Conservation (phyloP, 2,113 vertebrate species). For the Pteropus alecto region DNA sequence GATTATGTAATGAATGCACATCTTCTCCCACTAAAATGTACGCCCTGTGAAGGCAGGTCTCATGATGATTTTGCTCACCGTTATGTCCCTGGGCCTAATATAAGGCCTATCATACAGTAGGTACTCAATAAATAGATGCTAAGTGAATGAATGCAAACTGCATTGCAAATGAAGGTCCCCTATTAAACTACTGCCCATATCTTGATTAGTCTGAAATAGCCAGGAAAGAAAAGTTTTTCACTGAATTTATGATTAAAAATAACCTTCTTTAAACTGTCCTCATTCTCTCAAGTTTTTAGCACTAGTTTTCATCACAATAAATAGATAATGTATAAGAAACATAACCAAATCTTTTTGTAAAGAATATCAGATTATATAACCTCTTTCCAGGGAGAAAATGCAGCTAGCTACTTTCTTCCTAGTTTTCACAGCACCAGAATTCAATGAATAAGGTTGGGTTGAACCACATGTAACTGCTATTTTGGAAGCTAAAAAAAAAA, state of each 20-base stretch:
- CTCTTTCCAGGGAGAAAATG: not conserved
- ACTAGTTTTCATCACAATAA: not conserved
- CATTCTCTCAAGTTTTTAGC: not conserved
- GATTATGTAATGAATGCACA: not conserved
- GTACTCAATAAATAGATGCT: not conserved
- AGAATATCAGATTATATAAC: not conserved
- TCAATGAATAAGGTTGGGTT: not conserved
- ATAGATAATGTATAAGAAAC: not conserved
- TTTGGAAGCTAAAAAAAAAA: not conserved
- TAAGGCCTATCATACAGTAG: too few species aligned
- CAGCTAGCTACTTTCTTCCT: not conserved
- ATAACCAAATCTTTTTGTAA: not conserved
- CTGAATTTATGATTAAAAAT: not conserved
- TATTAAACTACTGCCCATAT: not conserved
- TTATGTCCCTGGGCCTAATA: not conserved
- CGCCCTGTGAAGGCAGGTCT: not conserved
- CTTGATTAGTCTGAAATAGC: not conserved
- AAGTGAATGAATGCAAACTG: not conserved
- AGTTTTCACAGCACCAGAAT: not conserved
- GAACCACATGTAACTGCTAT: not conserved
- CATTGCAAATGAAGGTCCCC: not conserved
- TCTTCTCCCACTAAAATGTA: not conserved
- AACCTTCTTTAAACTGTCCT: not conserved
- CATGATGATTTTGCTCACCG: not conserved
- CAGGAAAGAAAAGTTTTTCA: not conserved